phyloP scores from a whole-genome alignment of 2,113 vertebrate genomes.

The Cichladusa arquata region DNA sequence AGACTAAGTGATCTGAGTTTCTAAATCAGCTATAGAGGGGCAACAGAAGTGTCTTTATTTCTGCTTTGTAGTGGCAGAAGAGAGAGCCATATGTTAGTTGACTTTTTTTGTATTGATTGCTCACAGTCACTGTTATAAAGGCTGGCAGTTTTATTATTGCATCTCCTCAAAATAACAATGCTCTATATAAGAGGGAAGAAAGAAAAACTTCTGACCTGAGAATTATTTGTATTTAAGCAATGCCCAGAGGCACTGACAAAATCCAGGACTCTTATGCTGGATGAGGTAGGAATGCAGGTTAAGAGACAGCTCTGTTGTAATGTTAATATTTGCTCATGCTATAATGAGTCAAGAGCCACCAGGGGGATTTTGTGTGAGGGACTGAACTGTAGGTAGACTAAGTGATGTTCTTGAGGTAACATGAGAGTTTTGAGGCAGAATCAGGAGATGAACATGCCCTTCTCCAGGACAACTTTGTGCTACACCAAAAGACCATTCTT shows the following conservation, averaged over 20 bases:
- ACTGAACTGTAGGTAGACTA: background rate
- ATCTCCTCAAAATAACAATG: background rate
- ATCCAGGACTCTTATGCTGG: slow-evolving; percentile 1
- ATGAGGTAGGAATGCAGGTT: slow-evolving; percentile 41
- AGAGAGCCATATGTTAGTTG: background rate
- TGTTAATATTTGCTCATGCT: slow-evolving; percentile 35
- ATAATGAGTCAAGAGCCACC: background rate
- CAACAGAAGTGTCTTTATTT: slow-evolving; percentile 7
- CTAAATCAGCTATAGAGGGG: background rate
- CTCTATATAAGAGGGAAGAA: background rate
- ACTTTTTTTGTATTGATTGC: background rate
- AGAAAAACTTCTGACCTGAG: background rate
- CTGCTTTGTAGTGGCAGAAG: slow-evolving; percentile 38
- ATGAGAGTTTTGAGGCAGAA: background rate
- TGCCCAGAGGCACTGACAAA: slow-evolving; percentile 27
- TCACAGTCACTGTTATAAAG: slow-evolving; percentile 3
- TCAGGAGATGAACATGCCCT: background rate
- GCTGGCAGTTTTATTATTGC: slow-evolving; percentile 20
- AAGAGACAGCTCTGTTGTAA: slow-evolving; percentile 29
- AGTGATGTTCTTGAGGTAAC: background rate
- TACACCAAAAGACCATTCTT: background rate
- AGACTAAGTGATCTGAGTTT: background rate
- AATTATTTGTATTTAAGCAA: slow-evolving; percentile 24
- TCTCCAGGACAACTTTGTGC: background rate
- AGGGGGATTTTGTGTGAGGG: background rate